Percentiles rank a stretch among this genome's conserved stretches.
Evolutionary conservation across 1,140 invertebrate species (phyloP).

Genomic region (Aethina tumida): DNA sequence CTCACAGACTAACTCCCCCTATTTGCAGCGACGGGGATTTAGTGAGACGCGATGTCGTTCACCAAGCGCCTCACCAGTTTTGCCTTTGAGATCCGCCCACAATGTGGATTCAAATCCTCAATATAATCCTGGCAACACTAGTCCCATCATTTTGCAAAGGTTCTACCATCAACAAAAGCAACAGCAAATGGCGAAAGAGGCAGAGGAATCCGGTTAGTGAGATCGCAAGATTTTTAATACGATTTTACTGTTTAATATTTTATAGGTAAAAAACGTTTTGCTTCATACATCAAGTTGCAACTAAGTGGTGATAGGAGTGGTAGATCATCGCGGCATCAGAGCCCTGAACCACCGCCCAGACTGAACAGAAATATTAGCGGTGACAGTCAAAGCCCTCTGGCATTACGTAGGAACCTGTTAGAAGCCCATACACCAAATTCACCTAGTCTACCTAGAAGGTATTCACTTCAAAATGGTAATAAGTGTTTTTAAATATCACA

Average conservation of each 20-base stretch:
- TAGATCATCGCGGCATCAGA: constrained; percentile 39
- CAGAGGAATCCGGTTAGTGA: constrained; percentile 29
- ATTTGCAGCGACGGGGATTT: constrained; percentile 10
- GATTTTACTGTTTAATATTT: not conserved
- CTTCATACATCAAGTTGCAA: constrained; percentile 68
- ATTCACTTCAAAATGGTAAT: constrained; percentile 5
- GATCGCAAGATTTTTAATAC: constrained; percentile 18
- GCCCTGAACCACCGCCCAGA: constrained; percentile 56
- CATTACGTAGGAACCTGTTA: constrained; percentile 48
- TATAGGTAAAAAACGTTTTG: constrained; percentile 51
- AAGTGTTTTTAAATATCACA: not conserved
- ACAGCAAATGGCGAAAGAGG: constrained; percentile 34
- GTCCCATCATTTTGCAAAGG: constrained; percentile 50
- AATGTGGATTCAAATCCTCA: constrained; percentile 21
- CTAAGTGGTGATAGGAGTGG: constrained; percentile 35
- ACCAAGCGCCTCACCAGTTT: constrained; percentile 26
- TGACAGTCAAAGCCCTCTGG: constrained; percentile 45
- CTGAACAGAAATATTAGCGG: constrained; percentile 43
- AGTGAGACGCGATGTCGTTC: constrained; percentile 26
- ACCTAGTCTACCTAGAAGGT: constrained; percentile 51
- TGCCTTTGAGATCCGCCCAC: constrained; percentile 20
- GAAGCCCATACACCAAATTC: constrained; percentile 42
- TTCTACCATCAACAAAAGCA: constrained; percentile 54
- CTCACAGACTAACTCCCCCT: constrained; percentile 9
- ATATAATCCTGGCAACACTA: constrained; percentile 44